These are phyloP conservation scores for Holothuria leucospilota DNA, from an alignment of 53 echinoderm and acorn worm species.

Conservation along the genomic window DNA sequence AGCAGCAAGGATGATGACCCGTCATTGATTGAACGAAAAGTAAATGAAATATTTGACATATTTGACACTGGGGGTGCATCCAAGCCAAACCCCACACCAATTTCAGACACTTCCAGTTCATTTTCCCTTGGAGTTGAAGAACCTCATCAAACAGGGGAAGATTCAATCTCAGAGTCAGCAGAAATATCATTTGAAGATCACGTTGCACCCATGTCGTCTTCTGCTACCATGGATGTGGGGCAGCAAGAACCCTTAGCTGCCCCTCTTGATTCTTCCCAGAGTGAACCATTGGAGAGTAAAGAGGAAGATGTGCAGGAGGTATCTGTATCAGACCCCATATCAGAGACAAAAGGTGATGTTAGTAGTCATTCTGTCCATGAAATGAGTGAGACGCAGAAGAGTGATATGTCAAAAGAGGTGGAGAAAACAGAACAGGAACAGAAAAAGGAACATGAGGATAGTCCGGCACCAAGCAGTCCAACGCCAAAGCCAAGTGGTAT, in stretches of 20 bases:
- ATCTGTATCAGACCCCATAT: background rate
- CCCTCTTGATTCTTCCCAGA: constrained; percentile 5
- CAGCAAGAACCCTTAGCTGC: background rate
- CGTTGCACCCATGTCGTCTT: constrained; percentile 18
- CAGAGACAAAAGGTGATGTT: background rate
- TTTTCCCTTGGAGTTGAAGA: constrained; percentile 32
- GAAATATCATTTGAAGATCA: constrained; percentile 40
- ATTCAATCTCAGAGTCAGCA: constrained; percentile 23
- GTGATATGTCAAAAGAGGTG: background rate
- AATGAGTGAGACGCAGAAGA: background rate
- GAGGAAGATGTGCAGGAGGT: constrained; percentile 13
- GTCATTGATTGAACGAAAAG: constrained; percentile 27
- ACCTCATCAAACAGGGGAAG: constrained; percentile 38
- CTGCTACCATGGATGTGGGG: background rate
- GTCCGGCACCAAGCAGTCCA: constrained; percentile 1
- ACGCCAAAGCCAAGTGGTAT: constrained; percentile 24
- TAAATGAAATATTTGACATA: constrained; percentile 53
- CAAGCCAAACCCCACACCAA: constrained; percentile 6
- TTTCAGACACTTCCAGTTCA: constrained; percentile 42
- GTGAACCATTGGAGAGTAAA: constrained; percentile 25
- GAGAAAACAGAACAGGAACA: background rate
- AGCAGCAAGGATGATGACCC: constrained; percentile 10
- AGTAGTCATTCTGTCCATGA: background rate
- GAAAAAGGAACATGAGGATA: no score
- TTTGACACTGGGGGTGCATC: background rate